These are phyloP conservation scores for Catagonus wagneri DNA, from an alignment of 2,113 vertebrate species.

Conservation along the genomic window DNA sequence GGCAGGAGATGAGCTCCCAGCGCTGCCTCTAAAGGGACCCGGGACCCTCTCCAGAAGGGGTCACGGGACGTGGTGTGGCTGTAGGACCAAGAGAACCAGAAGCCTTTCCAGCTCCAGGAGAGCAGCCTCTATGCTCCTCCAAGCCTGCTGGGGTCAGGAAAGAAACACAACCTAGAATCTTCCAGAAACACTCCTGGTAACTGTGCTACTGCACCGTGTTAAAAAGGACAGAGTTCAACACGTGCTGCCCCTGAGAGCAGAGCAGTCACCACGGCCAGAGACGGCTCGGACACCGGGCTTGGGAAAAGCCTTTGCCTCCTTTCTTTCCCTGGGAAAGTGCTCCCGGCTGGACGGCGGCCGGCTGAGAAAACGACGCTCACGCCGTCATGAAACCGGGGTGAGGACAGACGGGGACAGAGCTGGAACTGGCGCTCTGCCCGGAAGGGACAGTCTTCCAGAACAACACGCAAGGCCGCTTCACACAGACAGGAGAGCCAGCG, in stretches of 20 bases:
- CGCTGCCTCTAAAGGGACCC: not conserved
- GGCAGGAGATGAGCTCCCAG: not conserved
- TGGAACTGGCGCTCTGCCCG: not conserved
- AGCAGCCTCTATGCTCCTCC: not conserved
- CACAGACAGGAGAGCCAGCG: not conserved
- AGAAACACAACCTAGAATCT: not conserved
- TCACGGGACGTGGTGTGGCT: no score
- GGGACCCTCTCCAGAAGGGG: no score
- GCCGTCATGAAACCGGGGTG: not conserved
- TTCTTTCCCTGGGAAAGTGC: not conserved
- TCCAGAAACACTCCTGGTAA: not conserved
- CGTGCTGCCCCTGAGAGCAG: accelerated
- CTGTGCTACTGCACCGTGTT: not conserved
- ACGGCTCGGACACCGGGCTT: accelerated
- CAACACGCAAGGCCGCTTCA: not conserved
- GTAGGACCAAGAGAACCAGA: not conserved
- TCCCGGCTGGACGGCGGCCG: not conserved
- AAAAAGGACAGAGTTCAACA: no score
- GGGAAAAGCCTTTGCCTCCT: not conserved
- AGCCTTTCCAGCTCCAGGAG: not conserved
- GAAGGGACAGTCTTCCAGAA: not conserved
- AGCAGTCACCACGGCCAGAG: accelerated
- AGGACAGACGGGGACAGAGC: not conserved
- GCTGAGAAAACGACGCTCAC: not conserved
- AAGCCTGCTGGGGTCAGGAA: not conserved